Conservation (phyloP, 2,797 vertebrate species). For the Salarias fasciatus region DNA sequence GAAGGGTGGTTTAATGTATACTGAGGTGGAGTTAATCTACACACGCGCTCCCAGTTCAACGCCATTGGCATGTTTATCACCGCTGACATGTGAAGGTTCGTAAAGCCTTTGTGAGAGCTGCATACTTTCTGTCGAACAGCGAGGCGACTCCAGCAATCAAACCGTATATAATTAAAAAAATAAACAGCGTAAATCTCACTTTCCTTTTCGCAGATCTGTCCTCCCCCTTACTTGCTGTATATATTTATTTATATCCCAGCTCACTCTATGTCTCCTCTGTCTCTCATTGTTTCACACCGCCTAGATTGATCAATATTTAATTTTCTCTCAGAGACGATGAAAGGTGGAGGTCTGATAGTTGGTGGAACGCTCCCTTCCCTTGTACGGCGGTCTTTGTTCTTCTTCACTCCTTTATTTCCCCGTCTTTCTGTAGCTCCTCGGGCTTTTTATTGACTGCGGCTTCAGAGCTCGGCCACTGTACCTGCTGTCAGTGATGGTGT, state of each 20-base stretch:
- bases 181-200: slow-evolving; percentile 53
- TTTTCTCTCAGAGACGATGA: slow-evolving; percentile 86
- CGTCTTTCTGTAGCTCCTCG: slow-evolving; percentile 3
- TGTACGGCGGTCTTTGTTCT: slow-evolving; percentile 41
- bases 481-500: slow-evolving; percentile 30
- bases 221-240: slow-evolving; percentile 64
- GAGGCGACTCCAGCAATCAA: slow-evolving; percentile 23
- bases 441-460: background rate
- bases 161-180: slow-evolving; percentile 43
- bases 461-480: slow-evolving; percentile 25
- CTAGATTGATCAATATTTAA: slow-evolving; percentile 91
- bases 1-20: slow-evolving; percentile 74
- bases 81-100: slow-evolving; percentile 32
- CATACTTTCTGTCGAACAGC: slow-evolving; percentile 1
- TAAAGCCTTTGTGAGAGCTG: slow-evolving; percentile 26
- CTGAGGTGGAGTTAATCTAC: slow-evolving; percentile 76
- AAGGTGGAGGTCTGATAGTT: slow-evolving; percentile 66
- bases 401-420: slow-evolving; percentile 18
- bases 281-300: slow-evolving; percentile 82
- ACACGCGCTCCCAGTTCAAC: slow-evolving; percentile 9
- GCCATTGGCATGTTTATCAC: slow-evolving; percentile 38
- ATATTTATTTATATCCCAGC: slow-evolving; percentile 76
- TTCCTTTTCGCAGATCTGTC: slow-evolving; percentile 47
- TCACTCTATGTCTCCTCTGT: slow-evolving; percentile 49
- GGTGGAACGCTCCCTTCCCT: slow-evolving; percentile 29